Evolutionary conservation across 2,113 vertebrate genomes (phyloP).

Genomic region (Spilogale gracilis): DNA sequence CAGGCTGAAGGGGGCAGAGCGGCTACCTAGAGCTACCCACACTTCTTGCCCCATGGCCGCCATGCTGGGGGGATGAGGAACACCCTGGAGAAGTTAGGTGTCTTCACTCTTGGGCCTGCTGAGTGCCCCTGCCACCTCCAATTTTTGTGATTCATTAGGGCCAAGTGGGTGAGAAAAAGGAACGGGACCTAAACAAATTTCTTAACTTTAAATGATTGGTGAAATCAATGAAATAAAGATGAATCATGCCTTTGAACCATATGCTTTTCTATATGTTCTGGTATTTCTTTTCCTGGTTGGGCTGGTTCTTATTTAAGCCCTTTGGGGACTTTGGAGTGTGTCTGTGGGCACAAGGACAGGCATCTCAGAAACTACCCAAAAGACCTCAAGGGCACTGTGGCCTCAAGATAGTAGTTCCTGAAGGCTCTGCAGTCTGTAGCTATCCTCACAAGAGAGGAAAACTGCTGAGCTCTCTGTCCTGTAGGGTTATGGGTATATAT

Average conservation of each 20-base stretch:
- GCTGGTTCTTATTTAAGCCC: background rate
- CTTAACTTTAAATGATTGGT: background rate
- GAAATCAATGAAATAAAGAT: background rate
- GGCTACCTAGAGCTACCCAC: background rate
- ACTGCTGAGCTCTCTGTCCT: background rate
- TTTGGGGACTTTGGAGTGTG: background rate
- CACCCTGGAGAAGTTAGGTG: background rate
- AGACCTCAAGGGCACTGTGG: background rate
- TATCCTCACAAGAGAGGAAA: background rate
- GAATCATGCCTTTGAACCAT: slow-evolving; percentile 18
- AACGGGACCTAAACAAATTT: background rate
- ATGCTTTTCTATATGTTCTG: background rate
- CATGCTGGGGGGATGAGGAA: background rate
- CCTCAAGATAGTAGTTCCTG: background rate
- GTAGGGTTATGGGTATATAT: background rate
- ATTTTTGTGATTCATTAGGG: background rate
- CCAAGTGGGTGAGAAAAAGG: background rate
- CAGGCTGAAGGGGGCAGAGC: background rate
- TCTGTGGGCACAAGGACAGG: background rate
- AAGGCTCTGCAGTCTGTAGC: background rate
- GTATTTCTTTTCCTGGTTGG: background rate
- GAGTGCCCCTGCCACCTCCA: background rate
- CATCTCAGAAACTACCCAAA: background rate
- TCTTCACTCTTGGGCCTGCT: background rate
- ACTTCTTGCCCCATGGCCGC: background rate